Evolutionary conservation across 1,140 invertebrate species (phyloP), one percentile per base, ranked within the genome.

Genomic region (Hylaeus volcanicus): DNA sequence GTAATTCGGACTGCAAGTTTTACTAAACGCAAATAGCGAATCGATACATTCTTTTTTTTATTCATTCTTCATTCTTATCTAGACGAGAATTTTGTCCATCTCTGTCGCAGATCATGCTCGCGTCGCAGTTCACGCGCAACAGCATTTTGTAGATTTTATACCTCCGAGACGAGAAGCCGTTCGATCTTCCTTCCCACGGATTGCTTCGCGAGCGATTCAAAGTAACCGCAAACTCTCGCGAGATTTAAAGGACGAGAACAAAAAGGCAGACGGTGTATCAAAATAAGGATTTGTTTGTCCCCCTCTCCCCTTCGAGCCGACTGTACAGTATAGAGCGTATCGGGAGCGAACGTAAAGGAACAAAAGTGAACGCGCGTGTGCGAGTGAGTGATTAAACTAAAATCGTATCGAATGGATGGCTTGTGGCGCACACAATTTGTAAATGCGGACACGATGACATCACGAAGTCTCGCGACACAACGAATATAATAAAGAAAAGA

Each of bases 401-500:
- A 41, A 58, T 45, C 14, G 64, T n/a, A 39, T 41, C 53, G 65
- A 71, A 81, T 64, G 79, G 68, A 45, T 75, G 74, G 68, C 79
- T 76, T 86, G 83, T 53, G 69, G 66, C n/a, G 66, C 65, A 53
- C 74, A 61, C 55, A 60, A 84, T 72, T 75, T 76, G 56, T 79
- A 84, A 82, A 85, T 77, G 77, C 72, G 85, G 45, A 81, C 71
- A 79, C 48, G 58, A 88, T 43, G 66, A 82, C 72, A 78, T 69
- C 68, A 72, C 45, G 3, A 74, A 80, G 82, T 86, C 76, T 86
- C 77, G 75, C 78, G 81, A 83, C 84, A 90, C 90, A 91, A 91
- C 90, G 89, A 91, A 91, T 89, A 78, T 88, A 91, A 90, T 91
- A 89, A 91, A 86, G 76, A 76, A 74, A 84, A 78, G 81, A 79